Base-by-base conservation (phyloP, 2,888 invertebrate species). In the Venusia cambrica region DNA sequence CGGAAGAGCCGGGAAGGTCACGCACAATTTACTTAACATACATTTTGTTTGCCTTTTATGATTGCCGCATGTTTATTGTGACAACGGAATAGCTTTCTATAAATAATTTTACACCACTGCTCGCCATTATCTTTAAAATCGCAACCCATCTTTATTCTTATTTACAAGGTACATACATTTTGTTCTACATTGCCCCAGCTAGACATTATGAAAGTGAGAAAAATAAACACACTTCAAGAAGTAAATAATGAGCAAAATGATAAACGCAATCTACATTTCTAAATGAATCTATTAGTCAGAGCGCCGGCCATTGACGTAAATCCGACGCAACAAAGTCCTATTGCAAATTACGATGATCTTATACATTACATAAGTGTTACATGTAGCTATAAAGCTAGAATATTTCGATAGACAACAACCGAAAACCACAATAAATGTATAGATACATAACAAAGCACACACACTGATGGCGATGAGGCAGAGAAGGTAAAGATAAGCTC, bases 1-100 rank as follows among this genome's bases (percentile, higher is more conserved):
- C 84, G 84, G 84, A 84, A 81, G 76, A 73, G 51, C 51, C 57
- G 48, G 64, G 72, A 73, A 83, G 84, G 81, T 38, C 75, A 48
- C 50, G 51, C 56, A 56, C 56, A 55, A 62, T 70, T 65, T 65
- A 65, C 67, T 70, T 61, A 65, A 57, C 57, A 57, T n/a, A 57
- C 63, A 52, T 54, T 58, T 52, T 53, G 61, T 63, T 56, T 61
- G 38, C 62, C 59, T 57, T 66, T 60, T 56, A 56, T 41, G 57
- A 57, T 52, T 57, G 55, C 53, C 51, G 29, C 31, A 38, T 19
- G 36, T 42, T 47, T 45, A 47, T 38, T 43, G 51, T 50, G 59
- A 63, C 45, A 55, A 43, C 47, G 48, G 42, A 48, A 54, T 47
- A 45, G 46, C 38, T 54, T 39, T 48, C 38, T 45, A 34, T 34